These are phyloP conservation scores for Aphidius gifuensis DNA, from an alignment of 1,140 invertebrate species.

Conservation along the genomic window DNA sequence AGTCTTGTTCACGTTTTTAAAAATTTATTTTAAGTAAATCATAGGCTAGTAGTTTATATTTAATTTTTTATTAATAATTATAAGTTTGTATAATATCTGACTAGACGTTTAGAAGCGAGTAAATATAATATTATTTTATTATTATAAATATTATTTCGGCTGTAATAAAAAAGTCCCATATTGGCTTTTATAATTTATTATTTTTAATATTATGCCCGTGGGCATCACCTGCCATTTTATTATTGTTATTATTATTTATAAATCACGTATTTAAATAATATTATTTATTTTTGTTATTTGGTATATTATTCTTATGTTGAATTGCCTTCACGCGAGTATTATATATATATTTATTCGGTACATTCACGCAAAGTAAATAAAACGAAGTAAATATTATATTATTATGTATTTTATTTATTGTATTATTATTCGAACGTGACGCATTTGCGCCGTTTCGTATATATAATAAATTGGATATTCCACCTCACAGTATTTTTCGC, in stretches of 20 bases:
- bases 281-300: slow-evolving; percentile 12
- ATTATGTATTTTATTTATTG: slow-evolving; percentile 12
- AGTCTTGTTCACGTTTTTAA: slow-evolving; percentile 25
- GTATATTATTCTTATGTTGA: slow-evolving; percentile 10
- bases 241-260: background rate
- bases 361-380: slow-evolving; percentile 19
- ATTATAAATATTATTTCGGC: slow-evolving; percentile 23
- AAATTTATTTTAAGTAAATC: slow-evolving; percentile 26
- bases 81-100: slow-evolving; percentile 22
- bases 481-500: slow-evolving; percentile 54
- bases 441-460: slow-evolving; percentile 38
- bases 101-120: slow-evolving; percentile 32
- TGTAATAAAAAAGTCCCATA: background rate
- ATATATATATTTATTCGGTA: slow-evolving; percentile 1
- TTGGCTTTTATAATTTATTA: slow-evolving; percentile 12
- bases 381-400: slow-evolving; percentile 16
- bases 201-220: slow-evolving; percentile 9
- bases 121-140: slow-evolving; percentile 30
- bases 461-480: slow-evolving; percentile 49
- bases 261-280: too few relatives aligned
- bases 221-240: background rate
- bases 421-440: slow-evolving; percentile 25
- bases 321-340: slow-evolving; percentile 20
- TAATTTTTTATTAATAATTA: slow-evolving; percentile 41
- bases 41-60: slow-evolving; percentile 48